Evolutionary conservation across 2,113 vertebrate genomes (phyloP), one percentile per base, ranked within the genome.

Genomic region (Cacatua alba): DNA sequence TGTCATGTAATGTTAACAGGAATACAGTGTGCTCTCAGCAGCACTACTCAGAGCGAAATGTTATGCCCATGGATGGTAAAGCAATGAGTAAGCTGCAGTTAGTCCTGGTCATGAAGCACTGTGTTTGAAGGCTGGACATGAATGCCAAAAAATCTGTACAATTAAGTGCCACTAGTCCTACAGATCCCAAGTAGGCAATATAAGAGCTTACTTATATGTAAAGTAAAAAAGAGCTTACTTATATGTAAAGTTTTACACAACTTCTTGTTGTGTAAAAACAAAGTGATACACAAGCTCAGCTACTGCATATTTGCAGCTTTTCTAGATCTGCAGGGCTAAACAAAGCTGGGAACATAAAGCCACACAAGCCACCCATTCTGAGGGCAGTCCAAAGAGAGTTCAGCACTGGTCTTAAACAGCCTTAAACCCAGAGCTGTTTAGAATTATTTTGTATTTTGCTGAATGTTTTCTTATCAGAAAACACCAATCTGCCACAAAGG

Each of bases 21-120:
- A 93, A 91, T 92, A 76, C 48, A 51, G 63, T 39, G 91, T 76
- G 80, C 82, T 81, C 95, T 85, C 96, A 94, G 97, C 96, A 98
- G 96, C 60, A 84, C 67, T 17, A 41, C 89, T 92, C 7, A 0
- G 69, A 91, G 95, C 2, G 11, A 94, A 86, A 74, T 68, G 43
- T 95, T 96, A 97, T 98, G 97, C 97, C 98, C 98, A 98, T 98
- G 98, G 97, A 98, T 98, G 98, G 98, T 98, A 96, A 98, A 94
- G 94, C 96, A 94, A 95, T 65, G 96, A 94, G 85, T 67, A 94
- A 79, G 48, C 82, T 86, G 29, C 31, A 37, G 31, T 92, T 74
- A 97, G 93, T 96, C 88, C 94, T 70, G 85, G 75, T 92, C 13
- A 0, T 31, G 85, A 90, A 93, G 70, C 4, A 15, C 21, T 65